phyloP scores from a whole-genome alignment of 2,113 vertebrate genomes.

The Galemys pyrenaicus region DNA sequence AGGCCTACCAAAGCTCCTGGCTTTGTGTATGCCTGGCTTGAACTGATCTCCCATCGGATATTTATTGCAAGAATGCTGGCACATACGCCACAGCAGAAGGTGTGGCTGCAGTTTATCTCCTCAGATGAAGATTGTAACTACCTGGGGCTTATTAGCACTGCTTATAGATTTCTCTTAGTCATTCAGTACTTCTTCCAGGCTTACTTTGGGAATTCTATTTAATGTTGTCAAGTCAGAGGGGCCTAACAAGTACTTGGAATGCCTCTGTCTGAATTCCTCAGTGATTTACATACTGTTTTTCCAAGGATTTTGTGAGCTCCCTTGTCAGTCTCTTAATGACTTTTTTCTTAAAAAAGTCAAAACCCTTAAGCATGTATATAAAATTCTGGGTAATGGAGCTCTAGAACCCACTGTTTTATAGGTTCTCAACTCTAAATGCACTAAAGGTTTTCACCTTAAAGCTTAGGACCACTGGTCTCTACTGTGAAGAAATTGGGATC shows the following conservation, averaged over 20 bases:
- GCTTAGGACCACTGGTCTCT: neutral
- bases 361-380: neutral
- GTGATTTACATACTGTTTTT: neutral
- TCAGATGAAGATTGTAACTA: slow-evolving; percentile 76
- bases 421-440: neutral
- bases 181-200: neutral
- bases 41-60: slow-evolving; percentile 99
- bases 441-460: neutral
- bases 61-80: slow-evolving; percentile 99
- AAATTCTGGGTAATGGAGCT: neutral
- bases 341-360: neutral
- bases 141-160: slow-evolving; percentile 45
- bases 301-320: neutral
- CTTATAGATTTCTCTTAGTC: neutral
- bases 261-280: neutral
- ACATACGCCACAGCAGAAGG: slow-evolving; percentile 99
- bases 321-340: neutral
- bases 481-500: slow-evolving; percentile 13
- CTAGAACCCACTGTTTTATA: neutral
- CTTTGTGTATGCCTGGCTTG: slow-evolving; percentile 99
- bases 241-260: neutral
- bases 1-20: slow-evolving; percentile 99
- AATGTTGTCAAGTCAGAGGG: neutral
- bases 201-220: slow-evolving; percentile 28
- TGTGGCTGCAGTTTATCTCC: slow-evolving; percentile 89